Base-by-base conservation (phyloP, 2,113 vertebrate genomes). In the Zosterops borbonicus region DNA sequence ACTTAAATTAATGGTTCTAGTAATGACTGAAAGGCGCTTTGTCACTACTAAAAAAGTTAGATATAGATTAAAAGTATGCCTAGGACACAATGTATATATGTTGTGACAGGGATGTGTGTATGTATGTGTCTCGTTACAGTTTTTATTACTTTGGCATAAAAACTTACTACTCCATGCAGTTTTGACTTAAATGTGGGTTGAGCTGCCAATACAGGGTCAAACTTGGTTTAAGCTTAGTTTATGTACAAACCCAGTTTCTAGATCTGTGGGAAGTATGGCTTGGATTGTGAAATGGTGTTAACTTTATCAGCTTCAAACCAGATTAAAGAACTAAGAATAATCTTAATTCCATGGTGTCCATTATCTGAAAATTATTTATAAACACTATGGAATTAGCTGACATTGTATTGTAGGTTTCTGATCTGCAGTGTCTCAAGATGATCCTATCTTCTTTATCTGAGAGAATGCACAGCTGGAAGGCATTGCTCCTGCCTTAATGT, bases 1-100 rank as follows among this genome's bases (percentile, higher is more conserved):
- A 85, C 90, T 94, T 81, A 95, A 97, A 96, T 97, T 91, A 97
- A 97, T 93, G 89, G 75, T 95, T 89, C 73, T 93, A 88, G 94
- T 95, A 41, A 90, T 80, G 94, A 93, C 92, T 69, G 93, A 90
- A 94, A 92, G 96, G 94, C 62, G 81, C 96, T 97, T 93, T 25
- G 92, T 97, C 97, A 95, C 96, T 87, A 73, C 83, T 77, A 7
- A 75, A 94, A 95, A 97, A 73, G 76, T 89, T 70, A 50, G 90
- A 89, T 62, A 69, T 76, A 56, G 7, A n/a, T 74, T 90, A 90
- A 49, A 94, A 81, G 94, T 82, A 27, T 29, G 12, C 37, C 37
- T 69, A 29, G 76, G 64, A 94, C 64, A 62, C 50, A 92, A 60
- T 31, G 35, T 60, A 15, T 29, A 18, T 33, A 14, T 50, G 56